Base-by-base conservation (phyloP, 2,113 vertebrate species). In the Tursiops truncatus region DNA sequence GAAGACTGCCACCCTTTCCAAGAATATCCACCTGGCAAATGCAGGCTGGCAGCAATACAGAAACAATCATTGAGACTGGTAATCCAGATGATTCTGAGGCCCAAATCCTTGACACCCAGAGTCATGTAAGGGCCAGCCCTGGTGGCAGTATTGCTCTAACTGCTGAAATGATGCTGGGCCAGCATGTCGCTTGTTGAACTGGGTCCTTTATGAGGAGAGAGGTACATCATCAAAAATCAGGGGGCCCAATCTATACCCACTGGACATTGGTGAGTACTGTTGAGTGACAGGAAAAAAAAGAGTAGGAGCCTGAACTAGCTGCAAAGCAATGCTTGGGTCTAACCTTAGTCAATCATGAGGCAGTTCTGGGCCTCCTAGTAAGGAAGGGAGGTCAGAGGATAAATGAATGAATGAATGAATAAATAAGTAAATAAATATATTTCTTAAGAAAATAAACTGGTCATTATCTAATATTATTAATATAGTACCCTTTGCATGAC, bases 211-310 rank as follows among this genome's bases (percentile, higher is more conserved):
- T 79, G 23, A 96, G 86, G 44, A 91, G 74, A 86, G 33, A 94
- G 56, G 95, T 15, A 71, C 58, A 70, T 77, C 92, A 95, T 90
- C 86, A 96, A 74, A 96, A 97, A 96, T 60, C 95, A 74, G 62
- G 85, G 33, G 91, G 47, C 81, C 81, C 81, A n/a, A 81, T 60
- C 88, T 70, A 89, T 8, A 36, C 33, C 31, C 33, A 56, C 13
- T n/a, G 50, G 36, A 31, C 68, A 74, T 3, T 77, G 83, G 63
- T 12, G 15, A 94, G 63, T 68, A 84, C 21, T 33, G 3, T 62
- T 62, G 68, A 89, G 36, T 47, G 88, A 47, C 58, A 91, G 53
- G 38, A 89, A 28, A 47, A 33, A 88, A 80, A 92, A 63, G 26
- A 79, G 36, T 0, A 95, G 82, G n/a, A 62, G 36, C 70, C 50